Evolutionary conservation across 2,797 vertebrate species (phyloP).

Genomic region (Eulemur mongoz): DNA sequence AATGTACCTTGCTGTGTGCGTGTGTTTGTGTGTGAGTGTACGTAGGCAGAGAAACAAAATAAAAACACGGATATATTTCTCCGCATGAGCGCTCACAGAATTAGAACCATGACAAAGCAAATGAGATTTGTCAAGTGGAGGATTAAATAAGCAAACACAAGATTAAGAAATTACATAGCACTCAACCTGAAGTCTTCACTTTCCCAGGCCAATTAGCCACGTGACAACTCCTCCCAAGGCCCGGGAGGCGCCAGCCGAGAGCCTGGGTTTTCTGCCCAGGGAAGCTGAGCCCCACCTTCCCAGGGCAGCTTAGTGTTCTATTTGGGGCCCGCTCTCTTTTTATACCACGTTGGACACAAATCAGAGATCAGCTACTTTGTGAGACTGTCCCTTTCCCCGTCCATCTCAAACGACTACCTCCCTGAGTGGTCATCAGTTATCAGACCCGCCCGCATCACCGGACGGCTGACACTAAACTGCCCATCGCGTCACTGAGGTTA

Average conservation of each 20-base stretch:
- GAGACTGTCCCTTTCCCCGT: background rate
- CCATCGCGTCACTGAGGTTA: background rate
- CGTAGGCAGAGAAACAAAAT: background rate
- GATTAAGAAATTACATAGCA: slow-evolving; percentile 72
- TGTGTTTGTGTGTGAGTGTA: background rate
- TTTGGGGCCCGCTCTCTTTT: background rate
- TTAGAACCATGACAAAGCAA: slow-evolving; percentile 71
- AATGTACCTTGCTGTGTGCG: rapidly evolving
- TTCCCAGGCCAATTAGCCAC: background rate
- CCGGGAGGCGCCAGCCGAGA: slow-evolving; percentile 46
- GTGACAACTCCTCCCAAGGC: background rate
- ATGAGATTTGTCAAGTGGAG: slow-evolving; percentile 61
- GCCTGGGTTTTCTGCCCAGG: background rate
- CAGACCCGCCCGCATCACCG: rapidly evolving
- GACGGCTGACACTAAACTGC: background rate
- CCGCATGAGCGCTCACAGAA: slow-evolving; percentile 47
- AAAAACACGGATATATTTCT: background rate
- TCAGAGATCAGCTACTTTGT: background rate
- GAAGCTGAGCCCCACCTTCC: slow-evolving; percentile 4
- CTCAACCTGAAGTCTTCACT: slow-evolving; percentile 28
- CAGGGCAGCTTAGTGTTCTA: background rate
- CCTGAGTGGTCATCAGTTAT: background rate
- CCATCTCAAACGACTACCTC: background rate
- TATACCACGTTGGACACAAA: background rate
- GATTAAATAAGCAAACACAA: slow-evolving; percentile 76